Evolutionary conservation across 2,113 vertebrate genomes (phyloP), one percentile per base, ranked within the genome.

Genomic region (Aphyosemion australe): DNA sequence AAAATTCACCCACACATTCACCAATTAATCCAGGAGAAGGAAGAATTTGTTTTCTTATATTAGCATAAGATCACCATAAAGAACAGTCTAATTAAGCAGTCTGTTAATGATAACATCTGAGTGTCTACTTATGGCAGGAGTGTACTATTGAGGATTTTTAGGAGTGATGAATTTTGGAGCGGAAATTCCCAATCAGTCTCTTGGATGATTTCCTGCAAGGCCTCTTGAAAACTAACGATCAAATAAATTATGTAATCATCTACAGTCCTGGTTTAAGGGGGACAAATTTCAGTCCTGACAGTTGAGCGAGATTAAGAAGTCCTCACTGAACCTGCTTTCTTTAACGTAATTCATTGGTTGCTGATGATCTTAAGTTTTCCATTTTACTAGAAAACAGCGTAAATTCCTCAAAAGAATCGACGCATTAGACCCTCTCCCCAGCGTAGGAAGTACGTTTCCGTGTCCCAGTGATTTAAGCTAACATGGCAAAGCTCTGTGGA

Each of bases 401-500:
- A 76, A 54, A 78, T 74, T 66, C 57, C 52, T 43, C 69, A 61
- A 51, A 51, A 14, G 65, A 83, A 77, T 85, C 69, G 76, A 83
- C 78, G 54, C 57, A 60, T 76, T 69, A 58, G 34, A 4, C 16
- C 53, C 37, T 64, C 66, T 57, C 62, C 46, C 26, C 61, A 5
- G 49, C 5, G 21, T 19, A 61, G 58, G 65, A 45, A 79, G 65
- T 75, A 73, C 56, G 71, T 78, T 62, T 60, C 62, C 60, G 82
- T 61, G 73, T 68, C 76, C 51, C 61, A 75, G 77, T 69, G 75
- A 80, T 84, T 90, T 83, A 70, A 89, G 86, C 87, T 76, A 86
- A 87, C 83, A 82, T 78, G 78, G 87, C 88, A 85, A 91, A 89
- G 91, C 94, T 93, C 85, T 60, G 79, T 79, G 83, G 90, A 92